These are phyloP conservation scores for Tinamus major DNA, from an alignment of 2,797 vertebrate genomes.

Conservation along the genomic window DNA sequence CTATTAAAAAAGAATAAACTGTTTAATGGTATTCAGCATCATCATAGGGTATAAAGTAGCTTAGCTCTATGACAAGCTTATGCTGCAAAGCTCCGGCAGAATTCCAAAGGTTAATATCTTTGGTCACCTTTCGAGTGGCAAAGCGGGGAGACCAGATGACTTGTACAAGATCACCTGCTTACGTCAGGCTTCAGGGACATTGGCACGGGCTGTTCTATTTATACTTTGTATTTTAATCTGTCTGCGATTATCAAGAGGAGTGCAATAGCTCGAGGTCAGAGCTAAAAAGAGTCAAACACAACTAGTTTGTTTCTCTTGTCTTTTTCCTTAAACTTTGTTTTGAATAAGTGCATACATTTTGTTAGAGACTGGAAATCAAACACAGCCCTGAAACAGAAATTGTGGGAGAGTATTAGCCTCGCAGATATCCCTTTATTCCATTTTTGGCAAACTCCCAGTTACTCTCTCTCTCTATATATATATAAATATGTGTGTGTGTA, in stretches of 20 bases:
- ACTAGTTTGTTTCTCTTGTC: not conserved
- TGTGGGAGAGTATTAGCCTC: not conserved
- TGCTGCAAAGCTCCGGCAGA: not conserved
- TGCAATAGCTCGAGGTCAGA: not conserved
- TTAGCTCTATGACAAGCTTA: conserved; percentile 10
- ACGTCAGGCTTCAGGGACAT: not conserved
- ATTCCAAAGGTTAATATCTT: not conserved
- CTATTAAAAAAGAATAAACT: conserved; percentile 37
- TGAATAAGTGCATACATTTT: not conserved
- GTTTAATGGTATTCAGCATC: conserved; percentile 20
- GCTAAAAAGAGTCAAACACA: not conserved
- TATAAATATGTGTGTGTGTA: too few relatives aligned
- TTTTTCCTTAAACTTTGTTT: not conserved
- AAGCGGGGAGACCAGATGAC: not conserved
- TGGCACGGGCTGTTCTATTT: not conserved
- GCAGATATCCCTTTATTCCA: not conserved
- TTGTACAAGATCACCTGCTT: not conserved
- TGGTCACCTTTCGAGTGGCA: not conserved
- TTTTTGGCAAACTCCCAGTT: not conserved
- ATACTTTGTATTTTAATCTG: not conserved
- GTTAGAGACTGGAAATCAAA: not conserved
- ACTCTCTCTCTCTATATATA: not conserved
- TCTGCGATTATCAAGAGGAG: not conserved
- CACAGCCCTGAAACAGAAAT: not conserved
- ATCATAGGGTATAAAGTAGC: not conserved